Evolutionary conservation across 2,888 invertebrate genomes (phyloP).

Genomic region (Polyommatus iphigenia): DNA sequence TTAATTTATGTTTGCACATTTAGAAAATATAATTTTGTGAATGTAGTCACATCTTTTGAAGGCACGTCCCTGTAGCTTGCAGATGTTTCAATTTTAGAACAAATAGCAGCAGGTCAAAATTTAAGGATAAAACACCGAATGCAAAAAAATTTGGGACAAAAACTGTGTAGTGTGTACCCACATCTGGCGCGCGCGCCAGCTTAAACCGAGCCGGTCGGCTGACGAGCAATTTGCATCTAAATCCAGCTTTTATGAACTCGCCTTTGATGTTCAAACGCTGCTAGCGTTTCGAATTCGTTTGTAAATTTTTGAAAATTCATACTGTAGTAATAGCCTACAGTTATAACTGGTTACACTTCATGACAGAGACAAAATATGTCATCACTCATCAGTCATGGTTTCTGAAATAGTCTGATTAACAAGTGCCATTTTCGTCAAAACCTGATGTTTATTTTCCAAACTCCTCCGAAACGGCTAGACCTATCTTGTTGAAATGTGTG

Average conservation of each 20-base stretch:
- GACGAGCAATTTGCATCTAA: slow-evolving; percentile 14
- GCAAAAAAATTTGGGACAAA: neutral
- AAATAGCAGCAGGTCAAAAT: neutral
- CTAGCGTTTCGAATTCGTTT: neutral
- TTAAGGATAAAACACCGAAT: neutral
- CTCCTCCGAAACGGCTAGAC: too few species aligned
- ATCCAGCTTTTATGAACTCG: neutral
- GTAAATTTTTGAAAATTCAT: neutral
- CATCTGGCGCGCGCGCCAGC: neutral
- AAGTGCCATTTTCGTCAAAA: too few species aligned
- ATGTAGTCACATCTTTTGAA: too few species aligned
- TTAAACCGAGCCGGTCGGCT: neutral
- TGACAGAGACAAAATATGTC: too few species aligned
- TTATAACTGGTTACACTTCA: too few species aligned
- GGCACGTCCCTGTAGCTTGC: neutral
- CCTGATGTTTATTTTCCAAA: too few species aligned
- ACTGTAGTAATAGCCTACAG: neutral
- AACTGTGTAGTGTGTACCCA: neutral
- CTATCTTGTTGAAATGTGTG: too few species aligned
- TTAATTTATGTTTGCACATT: too few species aligned
- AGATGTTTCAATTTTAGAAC: neutral
- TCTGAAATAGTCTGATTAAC: too few species aligned
- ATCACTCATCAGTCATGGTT: too few species aligned
- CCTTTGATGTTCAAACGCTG: neutral
- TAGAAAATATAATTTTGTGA: too few species aligned